Evolutionary conservation across 2,797 vertebrate genomes (phyloP).

Genomic region (Danio tinwini): DNA sequence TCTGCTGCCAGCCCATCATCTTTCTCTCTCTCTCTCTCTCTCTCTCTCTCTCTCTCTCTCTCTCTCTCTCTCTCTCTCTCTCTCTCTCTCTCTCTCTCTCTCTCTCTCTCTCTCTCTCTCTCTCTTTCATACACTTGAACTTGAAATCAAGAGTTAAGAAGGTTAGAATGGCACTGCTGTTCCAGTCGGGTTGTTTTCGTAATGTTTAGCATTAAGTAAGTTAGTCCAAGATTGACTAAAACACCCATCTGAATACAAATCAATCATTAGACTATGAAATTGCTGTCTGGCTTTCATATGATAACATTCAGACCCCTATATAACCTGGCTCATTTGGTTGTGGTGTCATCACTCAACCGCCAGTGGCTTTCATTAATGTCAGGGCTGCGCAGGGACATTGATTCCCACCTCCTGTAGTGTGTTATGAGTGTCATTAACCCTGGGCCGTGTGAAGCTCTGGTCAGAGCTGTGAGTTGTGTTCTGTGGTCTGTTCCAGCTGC

Average conservation of each 20-base stretch:
- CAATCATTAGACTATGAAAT: not conserved
- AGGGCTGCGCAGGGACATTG: constrained; percentile 23
- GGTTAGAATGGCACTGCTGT: not conserved
- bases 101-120: too few relatives aligned
- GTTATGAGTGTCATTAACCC: constrained; percentile 40
- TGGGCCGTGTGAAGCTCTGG: constrained; percentile 23
- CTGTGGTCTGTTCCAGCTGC: constrained; percentile 54
- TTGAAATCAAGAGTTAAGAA: not conserved
- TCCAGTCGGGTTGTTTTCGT: not conserved
- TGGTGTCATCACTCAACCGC: not conserved
- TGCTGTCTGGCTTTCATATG: not conserved
- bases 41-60: too few relatives aligned
- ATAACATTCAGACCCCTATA: not conserved
- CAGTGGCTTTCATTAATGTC: constrained; percentile 21
- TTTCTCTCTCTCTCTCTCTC: too few relatives aligned
- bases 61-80: too few relatives aligned
- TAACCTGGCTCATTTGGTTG: not conserved
- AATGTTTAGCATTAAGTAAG: too few relatives aligned
- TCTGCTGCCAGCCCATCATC: not conserved
- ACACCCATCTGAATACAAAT: not conserved
- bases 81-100: too few relatives aligned
- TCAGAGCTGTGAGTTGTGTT: constrained; percentile 44
- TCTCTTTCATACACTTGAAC: not conserved
- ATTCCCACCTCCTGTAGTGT: constrained; percentile 26
- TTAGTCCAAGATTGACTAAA: not conserved